Percentiles rank a stretch among this genome's conserved stretches.
phyloP scores from a whole-genome alignment of 2,888 invertebrate species.

The Apoderus coryli region DNA sequence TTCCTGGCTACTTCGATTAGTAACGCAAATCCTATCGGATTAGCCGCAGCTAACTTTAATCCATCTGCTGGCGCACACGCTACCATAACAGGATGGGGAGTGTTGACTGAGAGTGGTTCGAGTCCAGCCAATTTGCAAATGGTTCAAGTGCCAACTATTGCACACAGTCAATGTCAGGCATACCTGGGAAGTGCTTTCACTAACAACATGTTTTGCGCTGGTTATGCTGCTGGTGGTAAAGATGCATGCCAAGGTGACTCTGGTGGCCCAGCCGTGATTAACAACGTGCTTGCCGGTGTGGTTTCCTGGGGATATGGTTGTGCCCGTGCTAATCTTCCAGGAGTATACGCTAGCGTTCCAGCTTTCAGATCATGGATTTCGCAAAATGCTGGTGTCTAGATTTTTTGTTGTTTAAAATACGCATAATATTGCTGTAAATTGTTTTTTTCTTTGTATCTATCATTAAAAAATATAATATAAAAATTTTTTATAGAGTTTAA shows the following conservation, averaged over 20 bases:
- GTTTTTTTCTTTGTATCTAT: too few relatives aligned
- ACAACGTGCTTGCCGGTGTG: conserved; percentile 17
- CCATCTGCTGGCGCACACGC: conserved; percentile 6
- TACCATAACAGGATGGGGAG: conserved; percentile 16
- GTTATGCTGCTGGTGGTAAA: conserved; percentile 39
- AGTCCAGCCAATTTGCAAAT: conserved; percentile 11
- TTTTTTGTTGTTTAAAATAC: too few relatives aligned
- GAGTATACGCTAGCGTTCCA: conserved; percentile 20
- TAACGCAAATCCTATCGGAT: too few relatives aligned
- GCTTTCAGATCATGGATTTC: conserved; percentile 15
- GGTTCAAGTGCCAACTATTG: conserved; percentile 11
- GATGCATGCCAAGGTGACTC: conserved; percentile 22
- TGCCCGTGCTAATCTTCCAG: conserved; percentile 19
- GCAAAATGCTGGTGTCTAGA: conserved; percentile 9
- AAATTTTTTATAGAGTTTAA: too few relatives aligned
- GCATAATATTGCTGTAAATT: too few relatives aligned
- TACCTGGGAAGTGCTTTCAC: too few relatives aligned
- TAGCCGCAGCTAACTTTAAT: not conserved
- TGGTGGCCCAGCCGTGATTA: conserved; percentile 19
- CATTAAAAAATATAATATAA: too few relatives aligned
- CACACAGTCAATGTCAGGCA: too few relatives aligned
- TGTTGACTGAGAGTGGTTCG: conserved; percentile 8
- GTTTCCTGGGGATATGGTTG: conserved; percentile 22
- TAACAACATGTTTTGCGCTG: conserved; percentile 41
- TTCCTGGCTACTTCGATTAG: too few relatives aligned